phyloP scores from a whole-genome alignment of 2,113 vertebrate species.

The Leptobrachium leishanense region DNA sequence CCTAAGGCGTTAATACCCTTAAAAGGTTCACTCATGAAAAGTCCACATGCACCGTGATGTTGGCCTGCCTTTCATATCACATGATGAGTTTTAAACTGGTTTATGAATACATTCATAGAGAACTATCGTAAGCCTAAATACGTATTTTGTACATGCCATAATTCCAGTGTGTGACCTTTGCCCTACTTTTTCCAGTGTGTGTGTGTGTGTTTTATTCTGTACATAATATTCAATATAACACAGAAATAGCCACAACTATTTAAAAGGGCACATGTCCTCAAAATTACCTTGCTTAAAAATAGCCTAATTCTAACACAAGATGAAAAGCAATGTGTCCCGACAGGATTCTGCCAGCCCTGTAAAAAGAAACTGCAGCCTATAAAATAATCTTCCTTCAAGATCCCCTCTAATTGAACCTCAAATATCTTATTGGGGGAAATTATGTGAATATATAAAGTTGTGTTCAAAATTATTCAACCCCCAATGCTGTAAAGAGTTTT shows the following conservation, averaged over 20 bases:
- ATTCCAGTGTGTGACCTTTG: slow-evolving; percentile 20
- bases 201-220: neutral
- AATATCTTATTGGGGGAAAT: too few relatives aligned
- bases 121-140: neutral
- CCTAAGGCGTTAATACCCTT: too few relatives aligned
- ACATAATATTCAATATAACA: slow-evolving; percentile 17
- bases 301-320: slow-evolving; percentile 2
- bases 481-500: too few relatives aligned
- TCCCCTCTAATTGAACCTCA: too few relatives aligned
- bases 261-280: slow-evolving; percentile 5
- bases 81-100: neutral
- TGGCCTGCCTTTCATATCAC: too few relatives aligned
- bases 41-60: too few relatives aligned
- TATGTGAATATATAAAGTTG: too few relatives aligned
- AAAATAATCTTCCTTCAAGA: too few relatives aligned
- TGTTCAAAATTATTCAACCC: too few relatives aligned
- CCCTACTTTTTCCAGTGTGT: slow-evolving; percentile 13
- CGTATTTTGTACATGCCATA: neutral
- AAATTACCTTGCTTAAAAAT: neutral
- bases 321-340: neutral
- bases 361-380: neutral
- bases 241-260: slow-evolving; percentile 13
- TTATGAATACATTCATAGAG: slow-evolving; percentile 8
- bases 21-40: too few relatives aligned
- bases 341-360: neutral